phyloP scores from a whole-genome alignment of 2,888 invertebrate species.

The Scaptomyza parva region DNA sequence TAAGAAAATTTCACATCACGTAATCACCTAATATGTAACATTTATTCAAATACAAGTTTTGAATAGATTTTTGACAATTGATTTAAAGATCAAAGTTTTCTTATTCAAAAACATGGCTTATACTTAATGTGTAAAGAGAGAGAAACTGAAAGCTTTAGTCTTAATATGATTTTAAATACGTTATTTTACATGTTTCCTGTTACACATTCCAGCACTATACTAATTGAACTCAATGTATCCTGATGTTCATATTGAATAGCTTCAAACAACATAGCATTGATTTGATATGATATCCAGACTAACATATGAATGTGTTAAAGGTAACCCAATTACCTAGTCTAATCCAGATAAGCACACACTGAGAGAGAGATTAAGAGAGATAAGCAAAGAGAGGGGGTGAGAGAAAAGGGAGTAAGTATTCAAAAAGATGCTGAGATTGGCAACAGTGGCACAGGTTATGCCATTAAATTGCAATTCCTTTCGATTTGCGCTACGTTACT shows the following conservation, averaged over 20 bases:
- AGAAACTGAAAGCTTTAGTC: no score
- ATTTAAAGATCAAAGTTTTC: neutral
- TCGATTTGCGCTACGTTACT: constrained; percentile 68
- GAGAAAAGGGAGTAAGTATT: neutral
- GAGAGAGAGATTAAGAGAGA: neutral
- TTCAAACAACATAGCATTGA: constrained; percentile 17
- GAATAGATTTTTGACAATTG: neutral
- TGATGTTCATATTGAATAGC: neutral
- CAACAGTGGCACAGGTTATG: constrained; percentile 57
- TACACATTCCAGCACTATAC: neutral
- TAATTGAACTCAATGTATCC: neutral
- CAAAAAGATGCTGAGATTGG: constrained; percentile 23
- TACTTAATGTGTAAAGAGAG: no score
- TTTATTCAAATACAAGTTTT: constrained; percentile 34
- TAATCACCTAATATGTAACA: constrained; percentile 30
- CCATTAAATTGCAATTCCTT: constrained; percentile 76
- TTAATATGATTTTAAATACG: no score
- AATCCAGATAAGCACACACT: constrained; percentile 32
- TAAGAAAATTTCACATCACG: constrained; percentile 35
- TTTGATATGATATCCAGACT: constrained; percentile 40
- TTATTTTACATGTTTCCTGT: no score
- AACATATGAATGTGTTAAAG: constrained; percentile 17
- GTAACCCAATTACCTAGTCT: constrained; percentile 48
- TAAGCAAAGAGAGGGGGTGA: neutral
- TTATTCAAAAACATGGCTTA: no score